Evolutionary conservation across 2,888 invertebrate genomes (phyloP).

Genomic region (Drosophila anceps): DNA sequence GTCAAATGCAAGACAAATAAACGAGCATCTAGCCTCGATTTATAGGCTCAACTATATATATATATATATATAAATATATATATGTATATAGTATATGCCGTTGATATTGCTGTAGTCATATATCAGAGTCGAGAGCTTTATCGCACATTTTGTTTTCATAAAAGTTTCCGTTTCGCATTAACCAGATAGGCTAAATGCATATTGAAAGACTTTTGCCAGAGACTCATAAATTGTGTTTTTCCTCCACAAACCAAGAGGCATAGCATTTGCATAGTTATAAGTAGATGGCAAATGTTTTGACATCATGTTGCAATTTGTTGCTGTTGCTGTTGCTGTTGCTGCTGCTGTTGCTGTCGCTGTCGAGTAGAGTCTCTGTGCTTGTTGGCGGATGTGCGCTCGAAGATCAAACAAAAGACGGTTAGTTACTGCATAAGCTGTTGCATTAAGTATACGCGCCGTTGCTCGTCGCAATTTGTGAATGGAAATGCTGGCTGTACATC

Average conservation of each 20-base stretch:
- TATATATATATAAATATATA: constrained; percentile 15
- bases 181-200: constrained; percentile 39
- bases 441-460: constrained; percentile 67
- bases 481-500: constrained; percentile 23
- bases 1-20: constrained; percentile 15
- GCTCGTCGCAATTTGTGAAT: constrained; percentile 38
- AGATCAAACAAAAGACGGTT: constrained; percentile 39
- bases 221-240: constrained; percentile 57
- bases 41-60: constrained; percentile 51
- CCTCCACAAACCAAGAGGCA: constrained; percentile 24
- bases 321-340: constrained; percentile 8
- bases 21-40: constrained; percentile 42
- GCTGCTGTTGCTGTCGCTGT: constrained; percentile 5
- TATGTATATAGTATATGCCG: neutral
- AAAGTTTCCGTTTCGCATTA: constrained; percentile 72
- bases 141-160: constrained; percentile 54
- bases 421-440: constrained; percentile 22
- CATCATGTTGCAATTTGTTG: constrained; percentile 38
- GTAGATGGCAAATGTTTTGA: constrained; percentile 73
- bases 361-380: constrained; percentile 9
- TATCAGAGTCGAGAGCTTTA: constrained; percentile 42
- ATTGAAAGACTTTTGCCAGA: constrained; percentile 50
- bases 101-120: constrained; percentile 31
- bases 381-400: constrained; percentile 52
- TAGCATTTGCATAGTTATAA: constrained; percentile 72